A percentile compares a stretch with the other conserved stretches of the same genome.
These are phyloP conservation scores for Lasioglossum baleicum DNA, from an alignment of 1,140 invertebrate genomes.

Conservation along the genomic window DNA sequence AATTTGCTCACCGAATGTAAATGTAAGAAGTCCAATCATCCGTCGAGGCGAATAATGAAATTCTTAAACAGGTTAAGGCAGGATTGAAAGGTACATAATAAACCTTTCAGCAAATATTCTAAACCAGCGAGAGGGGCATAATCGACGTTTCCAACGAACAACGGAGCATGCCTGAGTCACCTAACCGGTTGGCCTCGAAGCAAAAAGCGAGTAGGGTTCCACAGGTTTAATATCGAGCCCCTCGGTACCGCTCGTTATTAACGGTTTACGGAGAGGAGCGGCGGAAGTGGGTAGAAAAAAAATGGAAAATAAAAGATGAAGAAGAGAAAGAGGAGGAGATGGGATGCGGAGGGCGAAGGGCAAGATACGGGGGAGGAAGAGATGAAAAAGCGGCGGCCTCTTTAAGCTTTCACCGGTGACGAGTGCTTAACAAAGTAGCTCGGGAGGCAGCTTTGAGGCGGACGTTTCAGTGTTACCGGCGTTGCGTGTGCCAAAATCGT, in stretches of 20 bases:
- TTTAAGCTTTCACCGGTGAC: conserved; percentile 15
- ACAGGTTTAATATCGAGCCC: conserved; percentile 21
- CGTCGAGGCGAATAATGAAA: no score
- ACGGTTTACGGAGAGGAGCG: conserved; percentile 1
- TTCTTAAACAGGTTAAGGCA: no score
- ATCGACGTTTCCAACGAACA: not conserved
- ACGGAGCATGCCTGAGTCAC: not conserved
- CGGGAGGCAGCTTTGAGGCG: not conserved
- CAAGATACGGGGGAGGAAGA: not conserved
- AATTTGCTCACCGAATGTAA: no score
- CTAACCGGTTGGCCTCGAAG: not conserved
- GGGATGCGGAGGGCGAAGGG: not conserved
- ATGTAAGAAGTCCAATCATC: no score
- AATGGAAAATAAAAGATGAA: not conserved
- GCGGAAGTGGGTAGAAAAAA: not conserved
- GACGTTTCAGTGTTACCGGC: not conserved
- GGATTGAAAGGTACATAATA: no score
- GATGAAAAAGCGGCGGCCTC: not conserved
- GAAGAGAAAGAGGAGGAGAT: not conserved
- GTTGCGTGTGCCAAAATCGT: conserved; percentile 6
- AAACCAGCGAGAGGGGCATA: not conserved
- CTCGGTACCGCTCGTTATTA: conserved; percentile 8
- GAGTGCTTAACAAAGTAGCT: conserved; percentile 24
- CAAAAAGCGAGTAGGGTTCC: not conserved
- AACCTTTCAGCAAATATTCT: no score